Base-by-base conservation (phyloP, 2,113 vertebrate genomes). In the Neogale vison region DNA sequence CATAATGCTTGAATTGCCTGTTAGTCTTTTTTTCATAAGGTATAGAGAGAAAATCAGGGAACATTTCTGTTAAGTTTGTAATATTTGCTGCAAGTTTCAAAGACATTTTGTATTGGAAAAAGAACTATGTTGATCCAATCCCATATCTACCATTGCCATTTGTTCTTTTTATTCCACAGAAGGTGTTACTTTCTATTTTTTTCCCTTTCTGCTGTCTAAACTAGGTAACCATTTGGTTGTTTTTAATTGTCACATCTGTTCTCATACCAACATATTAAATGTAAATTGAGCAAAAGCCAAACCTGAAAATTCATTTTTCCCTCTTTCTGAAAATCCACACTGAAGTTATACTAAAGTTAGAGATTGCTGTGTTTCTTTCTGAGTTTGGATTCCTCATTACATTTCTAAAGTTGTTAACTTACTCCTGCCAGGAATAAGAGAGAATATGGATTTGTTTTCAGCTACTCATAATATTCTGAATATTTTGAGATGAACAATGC, bases 151-250 rank as follows among this genome's bases (percentile, higher is more conserved):
- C 24, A 4, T 80, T 96, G 45, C 77, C 94, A 96, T 97, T 97
- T 98, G 93, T 96, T 97, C 92, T 93, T 97, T 96, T 94, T 91
- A 94, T 96, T 93, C 76, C 72, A 90, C 76, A 96, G 90, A 96
- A 98, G 90, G 88, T 96, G 92, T 93, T 96, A 95, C n/a, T 97
- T 97, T 96, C 95, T 97, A 95, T 98, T 97, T 97, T 96, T 96
- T 96, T 69, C 57, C 55, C 55, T 94, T 71, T 96, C 83, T 96
- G 83, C 84, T 96, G 69, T 96, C 90, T 97, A 97, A 96, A 96
- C 67, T 95, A 97, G 88, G 90, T 97, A 97, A 96, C 80, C 77
- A 96, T 96, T 97, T 98, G 93, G 90, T 94, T 97, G 94, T 98
- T 97, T 96, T 95, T 93, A 96, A 96, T 93, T 97, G 95, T 90